Conservation (phyloP, 2,888 invertebrate genomes). For the Rambutsinella grinnellia region DNA sequence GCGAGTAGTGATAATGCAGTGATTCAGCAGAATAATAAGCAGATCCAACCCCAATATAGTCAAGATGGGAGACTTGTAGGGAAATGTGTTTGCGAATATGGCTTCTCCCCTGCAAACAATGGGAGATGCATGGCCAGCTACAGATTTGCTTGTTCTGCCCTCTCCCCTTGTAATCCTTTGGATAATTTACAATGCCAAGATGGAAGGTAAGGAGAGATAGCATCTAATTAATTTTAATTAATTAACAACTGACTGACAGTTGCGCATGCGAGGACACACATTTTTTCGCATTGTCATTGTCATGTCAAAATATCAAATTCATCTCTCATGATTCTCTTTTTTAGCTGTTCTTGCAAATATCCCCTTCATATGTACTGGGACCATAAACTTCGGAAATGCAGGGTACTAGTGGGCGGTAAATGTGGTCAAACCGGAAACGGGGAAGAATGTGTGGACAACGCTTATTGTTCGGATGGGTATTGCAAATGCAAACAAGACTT, state of each 20-base stretch:
- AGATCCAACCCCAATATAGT: slow-evolving; percentile 10
- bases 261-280: no score
- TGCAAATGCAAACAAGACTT: slow-evolving; percentile 39
- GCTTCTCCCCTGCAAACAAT: slow-evolving; percentile 49
- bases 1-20: slow-evolving; percentile 31
- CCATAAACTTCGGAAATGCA: slow-evolving; percentile 42
- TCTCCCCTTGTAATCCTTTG: slow-evolving; percentile 43
- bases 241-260: no score
- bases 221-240: background rate
- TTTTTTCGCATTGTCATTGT: no score
- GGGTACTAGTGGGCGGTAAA: slow-evolving; percentile 46
- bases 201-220: slow-evolving; percentile 42
- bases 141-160: slow-evolving; percentile 38
- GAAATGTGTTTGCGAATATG: slow-evolving; percentile 56
- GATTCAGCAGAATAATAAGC: slow-evolving; percentile 18
- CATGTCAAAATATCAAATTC: no score
- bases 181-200: slow-evolving; percentile 54
- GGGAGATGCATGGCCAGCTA: slow-evolving; percentile 55
- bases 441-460: slow-evolving; percentile 39
- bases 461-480: slow-evolving; percentile 35
- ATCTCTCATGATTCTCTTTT: no score
- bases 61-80: slow-evolving; percentile 46
- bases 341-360: slow-evolving; percentile 54
- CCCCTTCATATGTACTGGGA: slow-evolving; percentile 55
- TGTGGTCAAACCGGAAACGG: slow-evolving; percentile 34